Base-by-base conservation (phyloP, 2,888 invertebrate species). In the Alloplasta piceator region DNA sequence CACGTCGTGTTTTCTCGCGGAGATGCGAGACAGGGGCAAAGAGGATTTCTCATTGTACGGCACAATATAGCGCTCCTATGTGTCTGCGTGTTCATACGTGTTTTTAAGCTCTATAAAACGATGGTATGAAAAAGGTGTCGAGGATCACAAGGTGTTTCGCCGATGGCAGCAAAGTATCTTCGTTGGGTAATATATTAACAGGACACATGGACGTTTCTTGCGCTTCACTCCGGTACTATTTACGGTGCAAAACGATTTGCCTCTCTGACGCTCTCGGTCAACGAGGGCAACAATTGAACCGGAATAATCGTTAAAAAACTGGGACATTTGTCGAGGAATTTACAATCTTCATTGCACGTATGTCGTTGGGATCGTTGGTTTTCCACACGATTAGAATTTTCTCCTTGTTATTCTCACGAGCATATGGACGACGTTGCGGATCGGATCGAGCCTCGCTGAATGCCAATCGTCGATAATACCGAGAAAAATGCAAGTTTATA, bases 401-500 rank as follows among this genome's bases (percentile, higher is more conserved):
- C 76, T 56, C 83, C 84, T 86, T 86, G 84, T 86, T 87, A 88
- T 88, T 87, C 87, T 85, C 85, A 81, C 86, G 85, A 80, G 86
- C 82, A 64, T 85, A 66, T 68, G 26, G 50, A 38, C 43, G n/a
- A 26, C 43, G 9, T 12, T 46, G 83, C 82, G 80, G 82, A 88
- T 89, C 89, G 84, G 87, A 89, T 89, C 89, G 88, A 86, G 84
- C 80, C 88, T 83, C 66, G 66, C 85, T 87, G 89, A 88, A 89
- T 89, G 87, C 87, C 87, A 89, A 89, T 89, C 83, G 83, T 78
- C 61, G 48, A 39, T 77, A 55, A 12, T 66, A 75, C 74, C 58
- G 61, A 67, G 80, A 75, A 73, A 86, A 82, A 82, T 82, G 81
- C 82, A 84, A 82, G 83, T 78, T 83, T 83, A 79, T 84, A 78